Percentiles rank a stretch among this genome's conserved stretches.
phyloP scores from a whole-genome alignment of 2,888 invertebrate species.

The Siphlonurus alternatus region DNA sequence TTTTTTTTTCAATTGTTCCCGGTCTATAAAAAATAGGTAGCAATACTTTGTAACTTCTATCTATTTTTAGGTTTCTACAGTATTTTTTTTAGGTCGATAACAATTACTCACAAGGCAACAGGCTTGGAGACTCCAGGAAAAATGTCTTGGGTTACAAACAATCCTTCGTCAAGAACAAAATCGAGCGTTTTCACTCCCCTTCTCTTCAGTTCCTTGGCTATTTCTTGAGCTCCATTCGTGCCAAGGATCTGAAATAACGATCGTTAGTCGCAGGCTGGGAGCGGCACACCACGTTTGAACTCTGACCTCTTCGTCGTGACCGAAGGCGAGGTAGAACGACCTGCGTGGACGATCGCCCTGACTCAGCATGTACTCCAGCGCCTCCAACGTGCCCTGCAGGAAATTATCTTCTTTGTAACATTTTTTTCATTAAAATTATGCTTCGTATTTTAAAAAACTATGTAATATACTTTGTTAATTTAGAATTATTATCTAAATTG shows the following conservation, averaged over 20 bases:
- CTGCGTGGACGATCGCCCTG: constrained; percentile 23
- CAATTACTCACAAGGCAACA: constrained; percentile 11
- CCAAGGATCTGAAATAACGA: constrained; percentile 17
- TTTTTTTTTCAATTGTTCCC: no score
- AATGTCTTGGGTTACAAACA: constrained; percentile 23
- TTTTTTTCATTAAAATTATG: not conserved
- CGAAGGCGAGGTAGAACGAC: constrained; percentile 30
- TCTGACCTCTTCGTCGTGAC: constrained; percentile 32
- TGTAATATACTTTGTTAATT: no score
- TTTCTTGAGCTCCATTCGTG: constrained; percentile 13
- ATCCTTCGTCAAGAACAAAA: constrained; percentile 30
- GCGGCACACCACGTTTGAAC: no score
- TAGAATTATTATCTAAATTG: no score
- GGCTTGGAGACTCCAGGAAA: constrained; percentile 23
- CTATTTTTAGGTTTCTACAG: no score
- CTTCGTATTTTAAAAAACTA: not conserved
- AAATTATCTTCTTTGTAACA: not conserved
- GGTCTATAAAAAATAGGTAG: no score
- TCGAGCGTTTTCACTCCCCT: constrained; percentile 20
- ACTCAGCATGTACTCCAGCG: constrained; percentile 23
- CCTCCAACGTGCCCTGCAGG: constrained; percentile 26
- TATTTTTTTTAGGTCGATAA: no score
- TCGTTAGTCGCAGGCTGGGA: no score
- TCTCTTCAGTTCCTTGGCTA: not conserved
- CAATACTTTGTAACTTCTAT: no score